A percentile compares a stretch with the other conserved stretches of the same genome.
phyloP scores from a whole-genome alignment of 2,113 vertebrate species.

The Protomyctophum bolini region DNA sequence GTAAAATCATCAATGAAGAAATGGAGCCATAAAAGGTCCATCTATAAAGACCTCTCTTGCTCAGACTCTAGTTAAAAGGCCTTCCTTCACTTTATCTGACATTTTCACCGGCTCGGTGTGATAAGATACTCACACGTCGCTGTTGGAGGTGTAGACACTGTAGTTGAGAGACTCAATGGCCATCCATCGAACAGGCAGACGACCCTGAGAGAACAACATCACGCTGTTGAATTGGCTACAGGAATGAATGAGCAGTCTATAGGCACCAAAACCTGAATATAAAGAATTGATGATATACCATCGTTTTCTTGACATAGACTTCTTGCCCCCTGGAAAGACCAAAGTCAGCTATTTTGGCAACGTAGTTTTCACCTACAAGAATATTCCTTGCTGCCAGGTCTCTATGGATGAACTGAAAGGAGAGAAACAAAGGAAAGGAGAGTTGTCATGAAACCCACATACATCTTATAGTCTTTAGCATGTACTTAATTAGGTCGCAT shows the following conservation, averaged over 20 bases:
- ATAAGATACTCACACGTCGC: slow-evolving; percentile 91
- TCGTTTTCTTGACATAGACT: slow-evolving; percentile 98
- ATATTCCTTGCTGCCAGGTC: slow-evolving; percentile 97
- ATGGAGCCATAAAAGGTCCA: too few species aligned
- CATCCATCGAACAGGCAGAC: slow-evolving; percentile 98
- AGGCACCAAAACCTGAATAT: slow-evolving; percentile 6
- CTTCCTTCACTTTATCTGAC: too few species aligned
- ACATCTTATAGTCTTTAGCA: too few species aligned
- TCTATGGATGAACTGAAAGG: slow-evolving; percentile 93
- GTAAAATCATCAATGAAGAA: too few species aligned
- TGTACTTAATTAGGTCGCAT: too few species aligned
- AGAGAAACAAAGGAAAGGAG: neutral
- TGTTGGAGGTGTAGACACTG: slow-evolving; percentile 97
- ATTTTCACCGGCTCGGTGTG: too few species aligned
- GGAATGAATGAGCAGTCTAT: too few species aligned
- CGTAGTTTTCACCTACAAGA: slow-evolving; percentile 93
- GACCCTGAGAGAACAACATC: slow-evolving; percentile 80
- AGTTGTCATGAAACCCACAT: too few species aligned
- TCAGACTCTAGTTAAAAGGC: too few species aligned
- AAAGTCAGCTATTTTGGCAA: slow-evolving; percentile 98
- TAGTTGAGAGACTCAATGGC: slow-evolving; percentile 98
- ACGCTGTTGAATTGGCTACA: too few species aligned
- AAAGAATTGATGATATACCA: slow-evolving; percentile 76
- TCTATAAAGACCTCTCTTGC: too few species aligned
- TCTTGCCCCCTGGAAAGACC: slow-evolving; percentile 96